Conservation (phyloP, 2,888 invertebrate species). For the Nemoura dubitans region DNA sequence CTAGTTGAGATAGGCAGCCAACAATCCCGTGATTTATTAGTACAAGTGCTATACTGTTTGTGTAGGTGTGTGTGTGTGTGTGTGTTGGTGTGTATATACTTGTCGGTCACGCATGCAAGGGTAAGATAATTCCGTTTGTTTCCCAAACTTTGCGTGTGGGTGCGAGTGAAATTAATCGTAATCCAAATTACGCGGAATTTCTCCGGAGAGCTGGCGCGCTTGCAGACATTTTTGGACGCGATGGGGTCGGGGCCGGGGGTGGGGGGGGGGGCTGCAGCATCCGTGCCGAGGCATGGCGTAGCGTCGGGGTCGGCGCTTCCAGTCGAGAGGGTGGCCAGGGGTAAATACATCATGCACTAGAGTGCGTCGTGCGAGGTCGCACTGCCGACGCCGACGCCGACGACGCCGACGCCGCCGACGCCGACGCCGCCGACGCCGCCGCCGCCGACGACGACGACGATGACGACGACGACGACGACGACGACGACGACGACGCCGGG, state of each 20-base stretch:
- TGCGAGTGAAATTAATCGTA: constrained; percentile 31
- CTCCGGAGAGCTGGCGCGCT: constrained; percentile 15
- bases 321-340: background rate
- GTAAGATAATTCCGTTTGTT: constrained; percentile 36
- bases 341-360: constrained; percentile 8
- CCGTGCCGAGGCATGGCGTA: background rate
- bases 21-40: constrained; percentile 32
- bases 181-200: constrained; percentile 32
- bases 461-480: too few species aligned
- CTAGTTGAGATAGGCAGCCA: constrained; percentile 9
- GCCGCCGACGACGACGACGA: too few species aligned
- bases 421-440: too few species aligned
- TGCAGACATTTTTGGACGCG: background rate
- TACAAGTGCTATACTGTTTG: background rate
- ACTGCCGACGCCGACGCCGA: too few species aligned
- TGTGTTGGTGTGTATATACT: background rate
- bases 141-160: constrained; percentile 26
- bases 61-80: background rate
- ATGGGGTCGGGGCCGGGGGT: too few species aligned
- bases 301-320: background rate
- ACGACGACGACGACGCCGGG: too few species aligned
- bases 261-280: background rate
- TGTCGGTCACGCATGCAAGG: background rate
- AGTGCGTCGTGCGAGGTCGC: background rate
- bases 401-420: too few species aligned